These are phyloP conservation scores for Albula goreensis DNA, from an alignment of 2,113 vertebrate species.

Conservation along the genomic window DNA sequence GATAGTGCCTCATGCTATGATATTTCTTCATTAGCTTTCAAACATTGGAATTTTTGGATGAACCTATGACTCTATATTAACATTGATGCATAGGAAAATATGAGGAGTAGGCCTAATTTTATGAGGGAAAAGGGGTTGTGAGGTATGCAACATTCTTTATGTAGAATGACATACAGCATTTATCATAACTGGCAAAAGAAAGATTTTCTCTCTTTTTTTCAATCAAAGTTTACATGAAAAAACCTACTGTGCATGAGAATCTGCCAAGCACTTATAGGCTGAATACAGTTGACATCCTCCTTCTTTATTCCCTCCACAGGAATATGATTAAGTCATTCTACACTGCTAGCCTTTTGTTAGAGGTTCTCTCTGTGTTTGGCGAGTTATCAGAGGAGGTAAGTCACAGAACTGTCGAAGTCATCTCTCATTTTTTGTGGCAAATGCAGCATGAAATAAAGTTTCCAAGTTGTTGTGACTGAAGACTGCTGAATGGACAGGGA, in stretches of 20 bases:
- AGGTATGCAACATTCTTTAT: too few species aligned
- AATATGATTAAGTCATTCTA: constrained; percentile 99
- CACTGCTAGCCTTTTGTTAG: constrained; percentile 90
- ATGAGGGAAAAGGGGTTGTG: too few species aligned
- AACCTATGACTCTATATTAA: too few species aligned
- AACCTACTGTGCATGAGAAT: not conserved
- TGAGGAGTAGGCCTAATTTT: too few species aligned
- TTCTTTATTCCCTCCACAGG: constrained; percentile 65
- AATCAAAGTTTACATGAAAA: not conserved
- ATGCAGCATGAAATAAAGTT: not conserved
- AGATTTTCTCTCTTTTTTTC: not conserved
- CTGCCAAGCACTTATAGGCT: not conserved
- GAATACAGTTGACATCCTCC: not conserved
- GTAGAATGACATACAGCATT: not conserved
- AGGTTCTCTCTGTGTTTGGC: constrained; percentile 91
- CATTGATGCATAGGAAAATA: too few species aligned
- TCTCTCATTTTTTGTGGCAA: constrained; percentile 32
- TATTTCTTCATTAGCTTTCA: too few species aligned
- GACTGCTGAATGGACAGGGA: not conserved
- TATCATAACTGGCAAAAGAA: not conserved
- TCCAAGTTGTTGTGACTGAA: not conserved
- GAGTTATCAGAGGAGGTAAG: constrained; percentile 94
- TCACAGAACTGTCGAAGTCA: constrained; percentile 17
- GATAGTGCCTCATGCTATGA: too few species aligned
- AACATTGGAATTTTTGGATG: too few species aligned